These are phyloP conservation scores for Miichthys miiuy DNA, from an alignment of 2,797 vertebrate species.

Conservation along the genomic window DNA sequence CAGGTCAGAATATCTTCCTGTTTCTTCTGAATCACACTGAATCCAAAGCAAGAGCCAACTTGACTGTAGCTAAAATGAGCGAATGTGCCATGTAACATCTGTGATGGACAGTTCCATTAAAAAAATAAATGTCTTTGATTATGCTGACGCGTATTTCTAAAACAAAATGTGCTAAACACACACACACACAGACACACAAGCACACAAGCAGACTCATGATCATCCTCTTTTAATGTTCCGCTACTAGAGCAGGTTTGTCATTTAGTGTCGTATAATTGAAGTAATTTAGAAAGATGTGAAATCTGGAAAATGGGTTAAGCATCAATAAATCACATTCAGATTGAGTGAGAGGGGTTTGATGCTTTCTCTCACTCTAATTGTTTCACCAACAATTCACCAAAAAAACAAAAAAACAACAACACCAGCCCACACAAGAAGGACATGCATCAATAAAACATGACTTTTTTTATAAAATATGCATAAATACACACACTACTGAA, in stretches of 20 bases:
- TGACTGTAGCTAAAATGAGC: slow-evolving; percentile 37
- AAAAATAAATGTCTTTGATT: slow-evolving; percentile 40
- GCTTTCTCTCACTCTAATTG: slow-evolving; percentile 70
- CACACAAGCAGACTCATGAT: slow-evolving; percentile 24
- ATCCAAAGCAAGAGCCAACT: slow-evolving; percentile 32
- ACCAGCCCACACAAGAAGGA: slow-evolving; percentile 70
- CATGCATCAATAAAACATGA: slow-evolving; percentile 82
- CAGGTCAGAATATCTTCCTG: slow-evolving; percentile 43
- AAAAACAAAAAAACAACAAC: slow-evolving; percentile 25
- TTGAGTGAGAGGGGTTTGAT: slow-evolving; percentile 66
- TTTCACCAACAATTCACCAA: slow-evolving; percentile 26
- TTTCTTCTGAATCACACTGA: slow-evolving; percentile 55
- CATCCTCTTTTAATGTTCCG: slow-evolving; percentile 24
- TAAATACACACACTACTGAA: slow-evolving; percentile 74
- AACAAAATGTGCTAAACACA: slow-evolving; percentile 38
- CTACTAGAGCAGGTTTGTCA: slow-evolving; percentile 41
- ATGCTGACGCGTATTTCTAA: slow-evolving; percentile 31
- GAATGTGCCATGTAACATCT: slow-evolving; percentile 37
- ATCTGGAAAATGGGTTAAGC: slow-evolving; percentile 74
- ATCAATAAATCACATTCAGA: slow-evolving; percentile 77
- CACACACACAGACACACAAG: slow-evolving; percentile 20
- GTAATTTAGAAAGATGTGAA: slow-evolving; percentile 61
- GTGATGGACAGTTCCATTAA: slow-evolving; percentile 49
- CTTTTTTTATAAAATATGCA: slow-evolving; percentile 79
- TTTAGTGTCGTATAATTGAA: slow-evolving; percentile 52